Evolutionary conservation across 2,113 vertebrate genomes (phyloP).

Genomic region (Erythrocercus mccallii): DNA sequence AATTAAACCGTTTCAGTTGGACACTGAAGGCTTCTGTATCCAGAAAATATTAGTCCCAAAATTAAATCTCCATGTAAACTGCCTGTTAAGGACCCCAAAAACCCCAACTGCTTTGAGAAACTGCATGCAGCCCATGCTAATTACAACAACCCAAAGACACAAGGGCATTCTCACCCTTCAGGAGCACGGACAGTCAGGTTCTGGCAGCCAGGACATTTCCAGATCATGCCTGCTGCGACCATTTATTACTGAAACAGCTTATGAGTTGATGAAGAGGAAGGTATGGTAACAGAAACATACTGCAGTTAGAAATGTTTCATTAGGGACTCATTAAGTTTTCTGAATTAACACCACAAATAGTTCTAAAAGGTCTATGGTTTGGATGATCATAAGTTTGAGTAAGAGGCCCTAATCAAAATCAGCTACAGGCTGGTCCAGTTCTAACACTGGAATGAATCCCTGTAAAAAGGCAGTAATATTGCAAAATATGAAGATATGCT

Average conservation of each 20-base stretch:
- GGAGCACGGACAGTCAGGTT: fast-evolving
- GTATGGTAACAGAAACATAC: background rate
- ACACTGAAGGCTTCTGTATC: background rate
- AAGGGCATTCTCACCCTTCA: background rate
- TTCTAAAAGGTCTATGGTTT: background rate
- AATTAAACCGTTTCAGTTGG: background rate
- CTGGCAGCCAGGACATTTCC: background rate
- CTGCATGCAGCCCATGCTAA: background rate
- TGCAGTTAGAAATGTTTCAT: background rate
- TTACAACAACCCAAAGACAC: background rate
- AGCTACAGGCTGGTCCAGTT: background rate
- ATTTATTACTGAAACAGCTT: background rate
- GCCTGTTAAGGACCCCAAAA: background rate
- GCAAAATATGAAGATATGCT: background rate
- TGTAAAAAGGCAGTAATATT: background rate
- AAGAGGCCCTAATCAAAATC: background rate
- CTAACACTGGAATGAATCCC: background rate
- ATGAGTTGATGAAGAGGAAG: background rate
- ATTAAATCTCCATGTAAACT: background rate
- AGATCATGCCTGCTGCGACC: background rate
- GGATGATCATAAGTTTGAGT: background rate
- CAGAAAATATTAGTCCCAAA: background rate
- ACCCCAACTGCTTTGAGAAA: fast-evolving
- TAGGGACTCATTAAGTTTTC: background rate
- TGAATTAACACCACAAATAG: background rate